Base-by-base conservation (phyloP, 1,140 invertebrate species). In the Daktulosphaira vitifoliae region DNA sequence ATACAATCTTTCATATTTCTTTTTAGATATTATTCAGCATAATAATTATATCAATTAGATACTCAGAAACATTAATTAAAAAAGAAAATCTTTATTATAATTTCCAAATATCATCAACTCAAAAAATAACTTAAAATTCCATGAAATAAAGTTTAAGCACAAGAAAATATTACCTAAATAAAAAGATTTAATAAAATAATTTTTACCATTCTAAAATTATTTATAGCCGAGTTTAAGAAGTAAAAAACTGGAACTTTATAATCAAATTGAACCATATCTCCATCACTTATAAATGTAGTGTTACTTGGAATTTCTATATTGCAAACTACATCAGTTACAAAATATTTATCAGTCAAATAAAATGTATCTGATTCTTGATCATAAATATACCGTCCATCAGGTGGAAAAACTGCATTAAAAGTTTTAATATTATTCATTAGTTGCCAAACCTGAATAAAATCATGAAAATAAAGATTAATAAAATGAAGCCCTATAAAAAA, bases 121-220 rank as follows among this genome's bases (percentile, higher is more conserved):
- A n/a, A n/a, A n/a, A n/a, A n/a, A n/a, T n/a, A n/a, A n/a, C n/a
- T n/a, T n/a, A n/a, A n/a, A n/a, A n/a, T n/a, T n/a, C n/a, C n/a
- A n/a, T n/a, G n/a, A n/a, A n/a, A n/a, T n/a, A n/a, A n/a, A n/a
- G n/a, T n/a, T n/a, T n/a, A n/a, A n/a, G n/a, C n/a, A n/a, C n/a
- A n/a, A n/a, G n/a, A n/a, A n/a, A n/a, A n/a, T n/a, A n/a, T n/a
- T n/a, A n/a, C n/a, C n/a, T n/a, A n/a, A 44, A 44, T n/a, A 44
- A 26, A 56, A 39, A 26, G 42, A 20, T 1, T 59, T 3, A 29
- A 46, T 59, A 39, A 4, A 22, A 3, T 33, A 1, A 6, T 33
- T 6, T 46, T 15, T 62, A 62, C 56, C 56, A 46, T 46, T 48
- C 56, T 37, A 6, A 62, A 62, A 25, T 62, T 62, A 16, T 62